Base-by-base conservation (phyloP, 2,797 vertebrate genomes). In the Tolypeutes matacus region DNA sequence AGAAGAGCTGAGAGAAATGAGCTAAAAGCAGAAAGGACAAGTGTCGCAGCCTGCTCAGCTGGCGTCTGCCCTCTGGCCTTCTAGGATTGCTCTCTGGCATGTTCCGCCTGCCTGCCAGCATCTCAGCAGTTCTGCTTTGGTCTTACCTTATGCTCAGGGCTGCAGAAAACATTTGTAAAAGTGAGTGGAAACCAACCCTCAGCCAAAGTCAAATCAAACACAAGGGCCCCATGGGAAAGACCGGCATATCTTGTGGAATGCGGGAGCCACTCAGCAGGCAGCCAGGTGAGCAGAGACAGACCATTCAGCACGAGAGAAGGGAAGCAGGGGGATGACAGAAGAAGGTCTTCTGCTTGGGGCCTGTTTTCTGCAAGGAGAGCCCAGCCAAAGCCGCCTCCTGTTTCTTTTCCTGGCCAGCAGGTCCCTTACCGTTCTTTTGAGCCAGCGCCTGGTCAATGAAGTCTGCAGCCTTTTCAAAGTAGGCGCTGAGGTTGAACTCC, bases 381-480 rank as follows among this genome's bases (percentile, higher is more conserved):
- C 69, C 31, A 5, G 7, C 34, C 29, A 20, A 31, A 89, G 76
- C 49, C 17, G 42, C 36, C 36, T 64, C 31, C 64, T 2, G 0
- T 12, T 39, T 1, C 3, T 21, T 34, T 25, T 18, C 72, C 81
- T 15, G 73, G 78, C 17, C 7, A 51, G 53, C 23, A 31, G 87
- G 82, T 4, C 75, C 81, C 99, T 99, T 99, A 98, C 99, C 99
- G 27, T 99, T 99, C 94, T 99, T 99, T 96, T 99, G 99, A n/a
- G 99, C 98, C 96, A 99, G 98, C 73, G 99, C 99, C 97, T 99
- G 99, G 96, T 99, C 99, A 17, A 99, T 99, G 96, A 99, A 99
- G 92, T 99, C 99, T 29, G 99, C 98, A 36, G 99, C 99, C 97
- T 99, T 99, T 98, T 99, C 99, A 84, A 99, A 99, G 98, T 99